phyloP scores from a whole-genome alignment of 2,113 vertebrate species.

The Pteropus alecto region DNA sequence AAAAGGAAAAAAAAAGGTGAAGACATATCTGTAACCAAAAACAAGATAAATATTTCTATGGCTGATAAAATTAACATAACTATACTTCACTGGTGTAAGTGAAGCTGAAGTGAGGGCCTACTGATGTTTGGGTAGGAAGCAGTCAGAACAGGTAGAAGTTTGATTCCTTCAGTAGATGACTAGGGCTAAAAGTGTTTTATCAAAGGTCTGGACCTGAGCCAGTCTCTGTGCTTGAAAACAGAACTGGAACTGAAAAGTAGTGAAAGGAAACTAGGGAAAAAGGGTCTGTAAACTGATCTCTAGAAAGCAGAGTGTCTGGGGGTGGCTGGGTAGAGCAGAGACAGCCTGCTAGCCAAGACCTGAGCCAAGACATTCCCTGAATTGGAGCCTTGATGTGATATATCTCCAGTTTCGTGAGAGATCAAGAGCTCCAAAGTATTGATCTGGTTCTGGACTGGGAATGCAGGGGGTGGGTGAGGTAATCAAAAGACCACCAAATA shows the following conservation, averaged over 20 bases:
- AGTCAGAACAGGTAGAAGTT: not conserved
- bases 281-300: not conserved
- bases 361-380: not conserved
- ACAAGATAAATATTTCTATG: not conserved
- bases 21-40: not conserved
- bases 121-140: too few relatives aligned
- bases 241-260: not conserved
- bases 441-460: not conserved
- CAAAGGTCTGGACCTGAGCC: not conserved
- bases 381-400: too few relatives aligned
- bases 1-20: not conserved
- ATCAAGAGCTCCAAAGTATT: not conserved
- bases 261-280: not conserved
- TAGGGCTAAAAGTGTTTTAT: not conserved
- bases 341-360: not conserved
- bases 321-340: not conserved
- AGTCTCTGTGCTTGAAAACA: not conserved
- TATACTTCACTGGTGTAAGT: not conserved
- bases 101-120: not conserved
- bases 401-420: not conserved
- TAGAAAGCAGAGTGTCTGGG: not conserved
- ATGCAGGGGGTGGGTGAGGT: rapidly evolving
- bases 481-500: not conserved
- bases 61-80: not conserved
- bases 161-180: too few relatives aligned